Percentiles rank a stretch among this genome's conserved stretches.
These are phyloP conservation scores for Odontophorus gujanensis DNA, from an alignment of 2,113 vertebrate species.

Conservation along the genomic window DNA sequence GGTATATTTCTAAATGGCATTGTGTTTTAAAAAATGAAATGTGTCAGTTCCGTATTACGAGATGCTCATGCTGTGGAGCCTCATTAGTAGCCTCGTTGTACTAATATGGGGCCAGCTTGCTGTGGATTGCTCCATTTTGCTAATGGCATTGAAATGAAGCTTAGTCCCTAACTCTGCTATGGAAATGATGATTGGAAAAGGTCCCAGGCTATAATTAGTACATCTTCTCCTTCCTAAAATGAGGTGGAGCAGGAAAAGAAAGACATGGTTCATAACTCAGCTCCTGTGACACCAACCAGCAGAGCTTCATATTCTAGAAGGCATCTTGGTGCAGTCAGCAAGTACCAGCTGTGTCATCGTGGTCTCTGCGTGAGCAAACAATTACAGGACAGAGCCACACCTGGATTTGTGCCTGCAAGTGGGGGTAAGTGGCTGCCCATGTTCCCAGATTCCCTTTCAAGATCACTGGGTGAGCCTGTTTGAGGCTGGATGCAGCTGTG, in stretches of 20 bases:
- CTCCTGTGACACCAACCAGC: neutral
- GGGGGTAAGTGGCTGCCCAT: neutral
- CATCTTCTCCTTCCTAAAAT: neutral
- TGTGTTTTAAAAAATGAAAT: neutral
- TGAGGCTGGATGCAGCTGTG: neutral
- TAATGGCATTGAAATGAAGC: slow-evolving; percentile 5
- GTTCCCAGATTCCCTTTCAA: fast-evolving
- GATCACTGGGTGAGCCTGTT: neutral
- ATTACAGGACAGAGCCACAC: neutral
- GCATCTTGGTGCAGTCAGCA: neutral
- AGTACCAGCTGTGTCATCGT: neutral
- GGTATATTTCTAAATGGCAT: neutral
- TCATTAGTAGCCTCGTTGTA: neutral
- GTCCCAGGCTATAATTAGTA: neutral
- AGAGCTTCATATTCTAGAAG: neutral
- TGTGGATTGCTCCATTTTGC: neutral
- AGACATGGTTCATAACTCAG: neutral
- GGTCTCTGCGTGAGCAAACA: fast-evolving
- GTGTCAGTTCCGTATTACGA: neutral
- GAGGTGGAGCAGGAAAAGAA: neutral
- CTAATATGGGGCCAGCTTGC: neutral
- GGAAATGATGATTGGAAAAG: neutral
- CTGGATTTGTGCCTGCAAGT: neutral
- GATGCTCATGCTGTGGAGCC: neutral
- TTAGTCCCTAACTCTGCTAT: neutral